Conservation (phyloP, 2,888 invertebrate genomes). For the Dexiosoma caninum region DNA sequence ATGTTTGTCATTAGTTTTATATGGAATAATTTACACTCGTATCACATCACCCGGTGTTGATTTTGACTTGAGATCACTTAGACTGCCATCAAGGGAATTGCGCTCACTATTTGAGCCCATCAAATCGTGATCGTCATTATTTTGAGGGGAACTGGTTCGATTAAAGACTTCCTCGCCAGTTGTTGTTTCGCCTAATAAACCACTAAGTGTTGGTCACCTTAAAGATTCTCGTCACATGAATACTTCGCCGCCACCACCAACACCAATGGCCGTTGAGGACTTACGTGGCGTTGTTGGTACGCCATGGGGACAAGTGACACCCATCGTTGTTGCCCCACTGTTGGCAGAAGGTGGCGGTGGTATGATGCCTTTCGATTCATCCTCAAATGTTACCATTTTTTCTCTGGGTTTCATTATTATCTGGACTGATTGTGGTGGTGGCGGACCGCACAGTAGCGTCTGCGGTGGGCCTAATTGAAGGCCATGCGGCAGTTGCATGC, state of each 20-base stretch:
- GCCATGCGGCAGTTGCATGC: slow-evolving; percentile 71
- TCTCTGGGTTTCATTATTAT: slow-evolving; percentile 81
- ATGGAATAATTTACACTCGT: slow-evolving; percentile 71
- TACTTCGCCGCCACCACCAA: slow-evolving; percentile 82
- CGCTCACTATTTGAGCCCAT: slow-evolving; percentile 54
- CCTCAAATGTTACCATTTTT: slow-evolving; percentile 90
- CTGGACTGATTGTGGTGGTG: slow-evolving; percentile 74
- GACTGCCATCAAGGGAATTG: slow-evolving; percentile 67
- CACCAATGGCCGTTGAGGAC: slow-evolving; percentile 64
- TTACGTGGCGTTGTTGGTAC: slow-evolving; percentile 77
- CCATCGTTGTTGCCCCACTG: slow-evolving; percentile 37
- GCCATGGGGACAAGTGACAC: slow-evolving; percentile 76
- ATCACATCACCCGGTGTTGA: slow-evolving; percentile 77
- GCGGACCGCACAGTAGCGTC: slow-evolving; percentile 72
- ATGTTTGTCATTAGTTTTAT: slow-evolving; percentile 16
- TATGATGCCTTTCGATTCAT: slow-evolving; percentile 79
- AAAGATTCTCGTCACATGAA: slow-evolving; percentile 85
- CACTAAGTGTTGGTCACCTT: slow-evolving; percentile 71
- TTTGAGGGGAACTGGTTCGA: slow-evolving; percentile 41
- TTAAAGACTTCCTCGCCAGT: slow-evolving; percentile 58
- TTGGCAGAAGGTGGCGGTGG: slow-evolving; percentile 59
- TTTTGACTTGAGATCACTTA: slow-evolving; percentile 72
- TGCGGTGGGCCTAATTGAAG: slow-evolving; percentile 74
- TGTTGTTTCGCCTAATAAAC: slow-evolving; percentile 62
- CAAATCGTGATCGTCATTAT: slow-evolving; percentile 59